Evolutionary conservation across 2,888 invertebrate genomes (phyloP).

Genomic region (Drosophila maculinotata): DNA sequence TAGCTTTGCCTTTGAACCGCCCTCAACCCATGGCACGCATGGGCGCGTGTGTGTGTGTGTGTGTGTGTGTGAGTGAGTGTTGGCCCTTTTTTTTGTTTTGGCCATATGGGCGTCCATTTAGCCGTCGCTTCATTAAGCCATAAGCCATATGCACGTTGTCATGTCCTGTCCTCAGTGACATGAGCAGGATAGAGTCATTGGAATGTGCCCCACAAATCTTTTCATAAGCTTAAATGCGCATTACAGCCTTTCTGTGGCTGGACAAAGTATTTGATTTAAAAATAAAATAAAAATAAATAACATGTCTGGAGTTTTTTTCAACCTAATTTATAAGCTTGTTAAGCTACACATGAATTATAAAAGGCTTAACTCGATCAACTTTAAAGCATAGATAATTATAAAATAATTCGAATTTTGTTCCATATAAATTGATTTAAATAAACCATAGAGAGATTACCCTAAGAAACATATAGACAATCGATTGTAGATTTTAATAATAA

Average conservation of each 20-base stretch:
- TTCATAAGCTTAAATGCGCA: slow-evolving; percentile 27
- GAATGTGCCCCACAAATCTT: slow-evolving; percentile 26
- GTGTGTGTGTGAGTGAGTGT: background rate
- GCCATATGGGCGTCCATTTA: slow-evolving; percentile 59
- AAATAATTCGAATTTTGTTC: too few species aligned
- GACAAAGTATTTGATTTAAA: slow-evolving; percentile 1
- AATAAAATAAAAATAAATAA: background rate
- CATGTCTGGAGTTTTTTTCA: background rate
- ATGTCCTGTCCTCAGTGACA: slow-evolving; percentile 50
- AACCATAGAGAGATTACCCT: too few species aligned
- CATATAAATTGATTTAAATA: too few species aligned
- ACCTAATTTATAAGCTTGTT: background rate
- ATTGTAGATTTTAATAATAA: too few species aligned
- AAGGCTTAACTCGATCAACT: background rate
- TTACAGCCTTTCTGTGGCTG: slow-evolving; percentile 8
- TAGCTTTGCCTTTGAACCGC: slow-evolving; percentile 12
- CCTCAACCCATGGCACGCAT: background rate
- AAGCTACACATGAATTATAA: background rate
- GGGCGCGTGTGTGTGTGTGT: slow-evolving; percentile 13
- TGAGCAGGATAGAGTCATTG: slow-evolving; percentile 17
- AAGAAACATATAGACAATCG: too few species aligned
- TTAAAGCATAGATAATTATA: too few species aligned
- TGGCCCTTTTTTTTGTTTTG: slow-evolving; percentile 30
- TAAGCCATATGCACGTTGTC: slow-evolving; percentile 45
- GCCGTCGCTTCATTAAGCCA: slow-evolving; percentile 74